Conservation (phyloP, 2,797 vertebrate genomes). For the Cheirogaleus major region DNA sequence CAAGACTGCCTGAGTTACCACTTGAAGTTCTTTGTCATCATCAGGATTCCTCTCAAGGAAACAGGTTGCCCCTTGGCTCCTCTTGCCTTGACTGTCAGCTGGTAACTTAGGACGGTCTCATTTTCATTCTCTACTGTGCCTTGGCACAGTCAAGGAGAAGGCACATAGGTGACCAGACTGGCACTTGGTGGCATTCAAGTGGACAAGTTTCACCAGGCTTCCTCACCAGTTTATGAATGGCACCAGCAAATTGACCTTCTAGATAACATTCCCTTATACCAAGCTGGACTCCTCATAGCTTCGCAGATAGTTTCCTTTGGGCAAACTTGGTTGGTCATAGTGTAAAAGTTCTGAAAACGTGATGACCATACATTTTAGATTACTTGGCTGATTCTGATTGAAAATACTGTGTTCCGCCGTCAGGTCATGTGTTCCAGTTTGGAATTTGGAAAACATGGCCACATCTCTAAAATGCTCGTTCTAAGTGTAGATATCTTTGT, state of each 20-base stretch:
- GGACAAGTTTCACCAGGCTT: neutral
- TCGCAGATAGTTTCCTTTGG: neutral
- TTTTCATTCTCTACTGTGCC: neutral
- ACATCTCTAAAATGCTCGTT: neutral
- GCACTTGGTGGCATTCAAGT: neutral
- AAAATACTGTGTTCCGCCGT: neutral
- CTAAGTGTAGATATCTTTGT: neutral
- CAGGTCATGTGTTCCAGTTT: neutral
- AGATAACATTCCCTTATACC: rapidly evolving
- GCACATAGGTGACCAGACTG: neutral
- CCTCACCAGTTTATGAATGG: rapidly evolving
- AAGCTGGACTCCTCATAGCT: neutral
- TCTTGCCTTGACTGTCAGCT: neutral
- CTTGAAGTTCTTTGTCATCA: constrained; percentile 24
- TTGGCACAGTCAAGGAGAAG: neutral
- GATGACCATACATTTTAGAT: too few species aligned
- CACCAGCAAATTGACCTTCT: neutral
- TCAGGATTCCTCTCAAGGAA: constrained; percentile 43
- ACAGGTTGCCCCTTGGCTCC: neutral
- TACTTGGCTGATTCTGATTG: neutral
- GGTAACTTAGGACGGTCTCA: neutral
- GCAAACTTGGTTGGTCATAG: neutral
- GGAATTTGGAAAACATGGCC: neutral
- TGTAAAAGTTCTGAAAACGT: neutral
- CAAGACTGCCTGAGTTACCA: constrained; percentile 24